Percentiles rank a stretch among this genome's conserved stretches.
Conservation (phyloP, 2,797 vertebrate species). For the Pseudomugil tenellus region DNA sequence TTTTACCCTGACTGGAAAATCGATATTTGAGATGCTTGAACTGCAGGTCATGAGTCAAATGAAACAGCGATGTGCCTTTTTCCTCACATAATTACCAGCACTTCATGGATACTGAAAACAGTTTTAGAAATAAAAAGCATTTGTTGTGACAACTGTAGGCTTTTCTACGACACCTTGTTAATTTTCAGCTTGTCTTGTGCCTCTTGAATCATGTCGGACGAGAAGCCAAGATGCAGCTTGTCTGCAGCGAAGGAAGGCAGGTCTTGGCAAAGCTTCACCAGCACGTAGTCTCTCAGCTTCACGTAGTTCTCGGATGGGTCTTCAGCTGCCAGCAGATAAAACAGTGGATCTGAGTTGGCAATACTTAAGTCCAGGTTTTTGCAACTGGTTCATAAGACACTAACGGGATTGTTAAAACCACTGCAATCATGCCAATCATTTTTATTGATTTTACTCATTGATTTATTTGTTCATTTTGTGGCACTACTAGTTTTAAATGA, state of each 20-base stretch:
- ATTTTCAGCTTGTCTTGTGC: constrained; percentile 95
- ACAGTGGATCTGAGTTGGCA: neutral
- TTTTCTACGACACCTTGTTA: constrained; percentile 88
- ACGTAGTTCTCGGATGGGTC: constrained; percentile 96
- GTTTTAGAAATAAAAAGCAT: neutral
- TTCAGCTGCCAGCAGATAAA: constrained; percentile 84
- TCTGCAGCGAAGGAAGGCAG: constrained; percentile 89
- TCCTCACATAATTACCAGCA: neutral
- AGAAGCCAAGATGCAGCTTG: constrained; percentile 91
- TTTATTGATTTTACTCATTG: neutral
- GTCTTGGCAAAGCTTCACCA: constrained; percentile 92
- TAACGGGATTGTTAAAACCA: neutral
- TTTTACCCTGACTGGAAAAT: neutral
- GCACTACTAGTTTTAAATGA: neutral
- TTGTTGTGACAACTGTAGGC: neutral
- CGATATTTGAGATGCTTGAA: neutral
- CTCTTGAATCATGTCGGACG: constrained; percentile 90
- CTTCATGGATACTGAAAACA: neutral
- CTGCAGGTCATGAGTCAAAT: neutral
- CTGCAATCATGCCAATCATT: neutral
- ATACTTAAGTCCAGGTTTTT: neutral
- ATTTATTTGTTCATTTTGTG: neutral
- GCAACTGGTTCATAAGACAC: neutral
- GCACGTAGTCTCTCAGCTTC: constrained; percentile 95
- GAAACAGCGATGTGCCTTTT: neutral